These are phyloP conservation scores for Pelagia noctiluca DNA, from an alignment of 30 jellyfish, hydroid and myxozoan species.

Conservation along the genomic window DNA sequence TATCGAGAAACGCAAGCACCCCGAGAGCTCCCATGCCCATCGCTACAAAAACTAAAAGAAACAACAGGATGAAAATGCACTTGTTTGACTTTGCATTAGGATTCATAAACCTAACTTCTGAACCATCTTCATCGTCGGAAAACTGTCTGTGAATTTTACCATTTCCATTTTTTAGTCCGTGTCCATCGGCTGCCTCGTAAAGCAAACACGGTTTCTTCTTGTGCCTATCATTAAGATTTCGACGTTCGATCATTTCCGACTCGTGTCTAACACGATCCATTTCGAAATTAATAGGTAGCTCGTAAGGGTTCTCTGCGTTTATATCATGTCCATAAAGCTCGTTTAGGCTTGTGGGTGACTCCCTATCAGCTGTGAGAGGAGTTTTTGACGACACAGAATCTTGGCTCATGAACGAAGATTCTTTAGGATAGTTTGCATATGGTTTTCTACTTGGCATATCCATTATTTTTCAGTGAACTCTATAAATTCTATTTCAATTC, in stretches of 20 bases:
- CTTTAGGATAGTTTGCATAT: slow-evolving; percentile 30
- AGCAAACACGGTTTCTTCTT: slow-evolving; percentile 50
- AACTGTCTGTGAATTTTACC: slow-evolving; percentile 17
- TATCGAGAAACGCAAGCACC: background rate
- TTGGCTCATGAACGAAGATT: slow-evolving; percentile 51
- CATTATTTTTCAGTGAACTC: too few relatives aligned
- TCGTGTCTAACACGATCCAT: slow-evolving; percentile 49
- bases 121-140: slow-evolving; percentile 59
- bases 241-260: slow-evolving; percentile 40
- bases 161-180: too few relatives aligned
- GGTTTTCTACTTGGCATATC: slow-evolving; percentile 1
- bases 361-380: slow-evolving; percentile 36
- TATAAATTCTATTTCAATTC: too few relatives aligned
- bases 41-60: slow-evolving; percentile 24
- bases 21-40: slow-evolving; percentile 42
- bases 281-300: slow-evolving; percentile 51
- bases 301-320: slow-evolving; percentile 49
- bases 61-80: slow-evolving; percentile 28
- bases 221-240: slow-evolving; percentile 6
- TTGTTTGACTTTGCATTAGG: slow-evolving; percentile 25
- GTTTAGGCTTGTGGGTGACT: slow-evolving; percentile 50
- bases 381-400: slow-evolving; percentile 63
- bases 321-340: background rate
- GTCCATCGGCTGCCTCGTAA: slow-evolving; percentile 55
- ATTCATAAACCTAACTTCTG: slow-evolving; percentile 29